phyloP scores from a whole-genome alignment of 2,113 vertebrate genomes.

The Sakesphorus luctuosus region DNA sequence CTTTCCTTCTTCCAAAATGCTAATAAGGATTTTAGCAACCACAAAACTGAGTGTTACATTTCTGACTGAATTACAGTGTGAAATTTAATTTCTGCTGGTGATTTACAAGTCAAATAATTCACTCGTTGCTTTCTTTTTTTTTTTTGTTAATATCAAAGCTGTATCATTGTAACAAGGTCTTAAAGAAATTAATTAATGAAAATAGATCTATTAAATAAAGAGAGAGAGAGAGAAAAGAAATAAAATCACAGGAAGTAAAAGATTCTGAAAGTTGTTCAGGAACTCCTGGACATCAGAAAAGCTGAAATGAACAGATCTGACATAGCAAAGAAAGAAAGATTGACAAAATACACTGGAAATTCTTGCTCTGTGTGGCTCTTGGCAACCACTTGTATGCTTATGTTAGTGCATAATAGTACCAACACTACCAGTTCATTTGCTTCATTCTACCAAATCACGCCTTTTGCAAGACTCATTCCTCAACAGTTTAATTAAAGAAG shows the following conservation, averaged over 20 bases:
- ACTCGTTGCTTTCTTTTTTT: background rate
- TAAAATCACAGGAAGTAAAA: background rate
- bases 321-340: background rate
- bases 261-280: background rate
- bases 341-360: background rate
- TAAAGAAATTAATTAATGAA: background rate
- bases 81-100: background rate
- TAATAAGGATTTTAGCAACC: background rate
- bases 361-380: constrained; percentile 2
- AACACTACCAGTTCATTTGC: background rate
- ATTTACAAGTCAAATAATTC: background rate
- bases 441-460: background rate
- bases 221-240: background rate
- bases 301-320: background rate
- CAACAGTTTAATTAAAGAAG: background rate
- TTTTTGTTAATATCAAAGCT: background rate
- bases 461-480: background rate
- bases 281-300: background rate
- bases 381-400: background rate
- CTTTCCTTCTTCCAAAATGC: background rate
- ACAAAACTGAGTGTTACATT: background rate
- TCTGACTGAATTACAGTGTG: background rate
- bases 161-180: background rate
- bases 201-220: background rate
- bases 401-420: background rate